These are phyloP conservation scores for Glossosoma conforme DNA, from an alignment of 1,140 invertebrate species.

Conservation along the genomic window DNA sequence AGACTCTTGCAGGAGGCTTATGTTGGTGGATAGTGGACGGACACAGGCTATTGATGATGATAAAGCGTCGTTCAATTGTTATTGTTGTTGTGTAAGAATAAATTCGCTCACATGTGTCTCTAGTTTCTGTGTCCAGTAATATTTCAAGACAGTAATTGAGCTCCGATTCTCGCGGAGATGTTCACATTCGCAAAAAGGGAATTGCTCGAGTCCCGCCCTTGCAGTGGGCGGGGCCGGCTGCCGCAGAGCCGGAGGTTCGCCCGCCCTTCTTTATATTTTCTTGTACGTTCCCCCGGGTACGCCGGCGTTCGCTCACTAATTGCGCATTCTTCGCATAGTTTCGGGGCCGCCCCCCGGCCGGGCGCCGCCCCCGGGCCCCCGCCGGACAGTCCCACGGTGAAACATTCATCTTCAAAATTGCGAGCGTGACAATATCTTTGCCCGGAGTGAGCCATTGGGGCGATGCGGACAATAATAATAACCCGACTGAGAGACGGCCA, in stretches of 20 bases:
- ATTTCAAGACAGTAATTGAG: too few species aligned
- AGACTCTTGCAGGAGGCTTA: too few species aligned
- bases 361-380: constrained; percentile 26
- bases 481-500: too few species aligned
- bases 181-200: neutral
- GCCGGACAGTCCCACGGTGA: constrained; percentile 25
- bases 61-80: too few species aligned
- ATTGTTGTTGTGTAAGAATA: too few species aligned
- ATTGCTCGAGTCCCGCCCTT: neutral
- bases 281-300: constrained; percentile 50
- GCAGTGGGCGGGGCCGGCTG: neutral
- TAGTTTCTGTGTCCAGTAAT: too few species aligned
- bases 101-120: too few species aligned
- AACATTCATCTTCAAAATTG: constrained; percentile 33
- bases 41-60: too few species aligned
- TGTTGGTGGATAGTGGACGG: too few species aligned
- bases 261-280: constrained; percentile 62
- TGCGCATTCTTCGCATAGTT: constrained; percentile 88
- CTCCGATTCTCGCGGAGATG: neutral
- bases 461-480: too few species aligned
- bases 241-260: constrained; percentile 12
- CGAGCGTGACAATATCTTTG: constrained; percentile 32
- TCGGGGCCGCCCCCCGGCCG: constrained; percentile 52
- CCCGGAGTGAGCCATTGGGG: too few species aligned
- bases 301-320: constrained; percentile 71